Evolutionary conservation across 1,140 invertebrate species (phyloP).

Genomic region (Conopomorpha cramerella): DNA sequence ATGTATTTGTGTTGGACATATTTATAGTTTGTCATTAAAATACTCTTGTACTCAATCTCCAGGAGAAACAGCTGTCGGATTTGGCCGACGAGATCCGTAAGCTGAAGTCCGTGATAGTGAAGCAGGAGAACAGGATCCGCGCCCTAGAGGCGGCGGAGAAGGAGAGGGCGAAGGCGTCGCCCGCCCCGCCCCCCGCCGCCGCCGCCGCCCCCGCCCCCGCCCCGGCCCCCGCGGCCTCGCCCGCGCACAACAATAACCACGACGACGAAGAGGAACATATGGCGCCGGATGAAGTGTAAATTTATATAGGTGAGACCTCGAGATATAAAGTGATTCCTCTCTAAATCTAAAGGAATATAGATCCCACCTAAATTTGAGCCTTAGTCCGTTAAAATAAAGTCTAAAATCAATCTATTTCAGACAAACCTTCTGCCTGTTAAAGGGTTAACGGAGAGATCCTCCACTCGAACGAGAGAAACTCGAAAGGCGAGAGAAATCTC

Average conservation of each 20-base stretch:
- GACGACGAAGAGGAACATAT: slow-evolving; percentile 35
- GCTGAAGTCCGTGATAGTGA: slow-evolving; percentile 90
- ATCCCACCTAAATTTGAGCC: no score
- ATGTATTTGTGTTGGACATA: no score
- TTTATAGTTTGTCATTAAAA: neutral
- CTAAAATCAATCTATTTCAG: no score
- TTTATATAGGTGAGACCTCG: no score
- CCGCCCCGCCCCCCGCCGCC: slow-evolving; percentile 11
- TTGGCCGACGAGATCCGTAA: slow-evolving; percentile 79
- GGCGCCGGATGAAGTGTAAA: slow-evolving; percentile 58
- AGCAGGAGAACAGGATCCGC: slow-evolving; percentile 85
- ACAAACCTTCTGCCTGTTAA: no score
- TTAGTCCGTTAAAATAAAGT: no score
- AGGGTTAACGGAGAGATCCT: no score
- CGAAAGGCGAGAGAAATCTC: no score
- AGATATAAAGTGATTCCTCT: no score
- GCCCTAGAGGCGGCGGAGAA: slow-evolving; percentile 58
- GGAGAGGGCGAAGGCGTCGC: slow-evolving; percentile 12
- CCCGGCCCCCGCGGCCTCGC: slow-evolving; percentile 12
- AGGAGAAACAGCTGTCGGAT: slow-evolving; percentile 51
- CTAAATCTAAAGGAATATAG: no score
- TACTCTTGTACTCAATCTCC: slow-evolving; percentile 4
- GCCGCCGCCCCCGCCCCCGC: slow-evolving; percentile 7
- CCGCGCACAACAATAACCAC: slow-evolving; percentile 35
- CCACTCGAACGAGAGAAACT: no score